Evolutionary conservation across 2,113 vertebrate genomes (phyloP).

Genomic region (Callopanchax toddi): DNA sequence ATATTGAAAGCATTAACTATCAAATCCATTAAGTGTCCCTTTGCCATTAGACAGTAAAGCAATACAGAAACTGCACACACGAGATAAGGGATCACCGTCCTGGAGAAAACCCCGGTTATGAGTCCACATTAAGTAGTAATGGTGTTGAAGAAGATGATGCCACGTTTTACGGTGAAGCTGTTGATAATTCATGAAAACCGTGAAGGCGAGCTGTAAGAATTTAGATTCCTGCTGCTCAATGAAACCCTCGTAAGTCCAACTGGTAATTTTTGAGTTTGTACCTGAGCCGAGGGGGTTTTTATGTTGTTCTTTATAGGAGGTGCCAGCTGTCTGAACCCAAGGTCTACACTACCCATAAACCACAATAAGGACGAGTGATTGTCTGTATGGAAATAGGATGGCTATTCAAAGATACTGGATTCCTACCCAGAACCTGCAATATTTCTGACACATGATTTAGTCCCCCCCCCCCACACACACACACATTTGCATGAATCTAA

Average conservation of each 20-base stretch:
- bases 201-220: slow-evolving; percentile 50
- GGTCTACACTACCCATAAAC: slow-evolving; percentile 66
- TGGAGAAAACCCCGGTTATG: slow-evolving; percentile 67
- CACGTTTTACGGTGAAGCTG: slow-evolving; percentile 57
- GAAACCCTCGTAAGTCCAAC: slow-evolving; percentile 61
- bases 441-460: slow-evolving; percentile 70
- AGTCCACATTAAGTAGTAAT: slow-evolving; percentile 69
- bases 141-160: slow-evolving; percentile 60
- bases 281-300: slow-evolving; percentile 56
- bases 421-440: slow-evolving; percentile 52
- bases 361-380: slow-evolving; percentile 57
- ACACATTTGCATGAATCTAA: slow-evolving; percentile 72
- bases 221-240: slow-evolving; percentile 63
- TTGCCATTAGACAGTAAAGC: slow-evolving; percentile 58
- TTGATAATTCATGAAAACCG: slow-evolving; percentile 74
- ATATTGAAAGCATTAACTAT: slow-evolving; percentile 68
- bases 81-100: slow-evolving; percentile 1
- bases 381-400: slow-evolving; percentile 59
- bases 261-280: slow-evolving; percentile 63
- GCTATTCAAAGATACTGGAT: slow-evolving; percentile 59
- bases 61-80: no score
- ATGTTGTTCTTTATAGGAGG: slow-evolving; percentile 66
- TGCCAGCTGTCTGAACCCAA: slow-evolving; percentile 68
- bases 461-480: no score
- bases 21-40: slow-evolving; percentile 63